These are phyloP conservation scores for Phyllostomus discolor DNA, from an alignment of 2,113 vertebrate genomes.

Conservation along the genomic window DNA sequence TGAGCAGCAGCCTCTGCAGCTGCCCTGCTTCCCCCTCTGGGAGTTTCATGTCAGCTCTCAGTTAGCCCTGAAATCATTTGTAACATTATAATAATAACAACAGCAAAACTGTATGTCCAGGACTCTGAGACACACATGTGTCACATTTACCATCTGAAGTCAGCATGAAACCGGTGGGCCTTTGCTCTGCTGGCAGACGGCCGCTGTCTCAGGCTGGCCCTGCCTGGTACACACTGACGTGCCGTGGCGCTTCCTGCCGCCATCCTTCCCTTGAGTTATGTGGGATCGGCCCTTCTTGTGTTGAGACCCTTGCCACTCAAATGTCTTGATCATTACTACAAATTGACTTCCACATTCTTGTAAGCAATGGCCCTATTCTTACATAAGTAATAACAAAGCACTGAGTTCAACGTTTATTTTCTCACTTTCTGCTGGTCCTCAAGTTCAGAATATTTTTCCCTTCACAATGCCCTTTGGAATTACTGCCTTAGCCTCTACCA, in stretches of 20 bases:
- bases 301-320: neutral
- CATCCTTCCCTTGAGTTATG: rapidly evolving
- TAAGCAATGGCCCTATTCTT: neutral
- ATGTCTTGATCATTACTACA: neutral
- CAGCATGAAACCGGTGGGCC: neutral
- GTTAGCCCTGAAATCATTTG: neutral
- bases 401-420: neutral
- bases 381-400: neutral
- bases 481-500: no score
- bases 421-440: neutral
- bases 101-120: neutral
- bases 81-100: neutral
- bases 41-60: neutral
- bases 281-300: neutral
- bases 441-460: neutral
- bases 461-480: neutral
- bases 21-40: neutral
- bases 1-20: rapidly evolving
- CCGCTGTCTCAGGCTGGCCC: neutral
- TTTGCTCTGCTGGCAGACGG: rapidly evolving
- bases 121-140: neutral
- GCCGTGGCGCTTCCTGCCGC: rapidly evolving
- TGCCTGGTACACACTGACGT: neutral
- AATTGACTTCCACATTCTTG: neutral
- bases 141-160: neutral